Conservation (phyloP, 2,797 vertebrate genomes). For the Coluber constrictor region DNA sequence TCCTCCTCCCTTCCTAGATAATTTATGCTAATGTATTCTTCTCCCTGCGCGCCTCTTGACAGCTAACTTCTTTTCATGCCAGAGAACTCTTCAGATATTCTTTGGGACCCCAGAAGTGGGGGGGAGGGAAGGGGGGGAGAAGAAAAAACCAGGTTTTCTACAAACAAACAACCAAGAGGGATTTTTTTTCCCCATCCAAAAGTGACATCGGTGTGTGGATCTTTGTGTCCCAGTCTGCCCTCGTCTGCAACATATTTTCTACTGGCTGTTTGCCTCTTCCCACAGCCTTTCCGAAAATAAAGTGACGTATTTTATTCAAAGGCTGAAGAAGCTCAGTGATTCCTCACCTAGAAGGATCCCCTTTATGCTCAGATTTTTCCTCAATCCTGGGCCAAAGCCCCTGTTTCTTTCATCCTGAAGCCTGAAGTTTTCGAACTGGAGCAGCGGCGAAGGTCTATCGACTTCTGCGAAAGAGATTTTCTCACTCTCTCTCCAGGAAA, state of each 20-base stretch:
- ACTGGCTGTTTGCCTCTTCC: background rate
- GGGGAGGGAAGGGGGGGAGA: no score
- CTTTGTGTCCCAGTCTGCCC: background rate
- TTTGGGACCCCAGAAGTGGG: background rate
- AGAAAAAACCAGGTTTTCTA: background rate
- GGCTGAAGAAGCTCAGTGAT: background rate
- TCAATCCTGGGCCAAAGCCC: background rate
- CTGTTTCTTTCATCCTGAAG: background rate
- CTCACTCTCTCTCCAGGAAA: background rate
- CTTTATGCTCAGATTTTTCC: background rate
- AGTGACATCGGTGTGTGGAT: background rate
- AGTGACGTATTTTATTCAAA: background rate
- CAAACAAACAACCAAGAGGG: background rate
- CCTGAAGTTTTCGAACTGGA: background rate
- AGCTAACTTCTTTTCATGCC: background rate
- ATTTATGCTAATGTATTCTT: conserved; percentile 22
- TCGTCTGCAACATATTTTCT: background rate
- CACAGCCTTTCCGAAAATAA: background rate
- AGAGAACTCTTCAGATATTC: background rate
- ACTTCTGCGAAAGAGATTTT: background rate
- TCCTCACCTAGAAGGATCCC: background rate
- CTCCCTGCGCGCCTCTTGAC: background rate
- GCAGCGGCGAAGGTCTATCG: background rate
- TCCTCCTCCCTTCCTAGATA: conserved; percentile 1
- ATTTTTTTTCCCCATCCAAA: background rate